These are phyloP conservation scores for Trogon melanurus DNA, from an alignment of 2,113 vertebrate genomes.

Conservation along the genomic window DNA sequence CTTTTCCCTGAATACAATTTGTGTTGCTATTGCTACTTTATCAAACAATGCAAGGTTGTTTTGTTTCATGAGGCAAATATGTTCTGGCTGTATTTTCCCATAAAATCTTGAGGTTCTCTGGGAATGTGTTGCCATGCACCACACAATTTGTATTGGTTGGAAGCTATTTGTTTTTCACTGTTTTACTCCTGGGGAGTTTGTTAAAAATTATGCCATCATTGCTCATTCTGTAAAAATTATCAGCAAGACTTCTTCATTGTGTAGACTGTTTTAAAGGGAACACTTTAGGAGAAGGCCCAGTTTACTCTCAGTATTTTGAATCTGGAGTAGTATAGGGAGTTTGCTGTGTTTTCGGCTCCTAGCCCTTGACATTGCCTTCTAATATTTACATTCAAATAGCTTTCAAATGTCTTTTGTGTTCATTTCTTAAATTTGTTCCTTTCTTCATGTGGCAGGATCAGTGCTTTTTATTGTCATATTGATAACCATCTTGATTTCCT, in stretches of 20 bases:
- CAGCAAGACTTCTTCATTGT: not conserved
- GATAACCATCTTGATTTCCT: not conserved
- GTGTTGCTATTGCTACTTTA: not conserved
- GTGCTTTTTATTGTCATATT: not conserved
- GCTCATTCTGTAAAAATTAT: not conserved
- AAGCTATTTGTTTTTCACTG: not conserved
- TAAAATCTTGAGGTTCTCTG: not conserved
- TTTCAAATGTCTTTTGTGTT: not conserved
- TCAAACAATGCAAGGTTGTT: not conserved
- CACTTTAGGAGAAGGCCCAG: not conserved
- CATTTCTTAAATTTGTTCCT: not conserved
- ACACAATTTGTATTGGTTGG: not conserved
- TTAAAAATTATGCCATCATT: not conserved
- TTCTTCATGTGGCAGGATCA: not conserved
- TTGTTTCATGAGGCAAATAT: not conserved
- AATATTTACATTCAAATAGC: not conserved
- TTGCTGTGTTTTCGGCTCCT: not conserved
- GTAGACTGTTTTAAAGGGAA: not conserved
- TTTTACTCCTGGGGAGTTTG: not conserved
- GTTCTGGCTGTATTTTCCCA: not conserved
- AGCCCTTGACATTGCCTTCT: not conserved
- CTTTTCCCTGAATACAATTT: not conserved
- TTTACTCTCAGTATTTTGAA: not conserved
- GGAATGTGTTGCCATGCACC: not conserved
- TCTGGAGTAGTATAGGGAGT: not conserved